phyloP scores from a whole-genome alignment of 2,113 vertebrate genomes.

The Recurvirostra avosetta region DNA sequence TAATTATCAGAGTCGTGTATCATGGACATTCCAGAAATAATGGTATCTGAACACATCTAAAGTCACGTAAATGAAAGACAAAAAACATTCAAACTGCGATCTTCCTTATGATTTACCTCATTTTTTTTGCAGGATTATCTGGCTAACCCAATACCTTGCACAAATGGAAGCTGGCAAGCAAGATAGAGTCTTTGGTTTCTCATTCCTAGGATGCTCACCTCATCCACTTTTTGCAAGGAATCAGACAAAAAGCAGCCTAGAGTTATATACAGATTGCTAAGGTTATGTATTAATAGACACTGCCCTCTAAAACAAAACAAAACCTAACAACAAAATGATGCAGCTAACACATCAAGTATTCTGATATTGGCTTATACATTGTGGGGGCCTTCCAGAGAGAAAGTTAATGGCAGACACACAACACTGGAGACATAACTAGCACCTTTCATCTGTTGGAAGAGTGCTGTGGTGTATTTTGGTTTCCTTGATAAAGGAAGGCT shows the following conservation, averaged over 20 bases:
- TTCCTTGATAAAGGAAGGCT: not conserved
- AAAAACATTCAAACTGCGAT: not conserved
- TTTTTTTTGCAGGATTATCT: constrained; percentile 9
- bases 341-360: not conserved
- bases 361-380: not conserved
- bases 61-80: not conserved
- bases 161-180: not conserved
- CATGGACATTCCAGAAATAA: constrained; percentile 27
- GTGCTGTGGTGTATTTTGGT: not conserved
- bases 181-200: not conserved
- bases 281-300: not conserved
- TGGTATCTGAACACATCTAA: not conserved
- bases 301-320: not conserved
- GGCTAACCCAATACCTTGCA: not conserved
- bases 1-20: constrained; percentile 51
- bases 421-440: not conserved
- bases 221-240: not conserved
- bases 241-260: not conserved
- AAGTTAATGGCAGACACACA: not conserved
- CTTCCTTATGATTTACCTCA: not conserved
- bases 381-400: not conserved
- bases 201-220: not conserved
- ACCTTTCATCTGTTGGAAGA: not conserved
- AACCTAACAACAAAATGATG: not conserved
- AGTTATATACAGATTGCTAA: not conserved